Percentiles rank a stretch among this genome's conserved stretches.
Evolutionary conservation across 2,113 vertebrate species (phyloP).

Genomic region (Orthonyx spaldingii): DNA sequence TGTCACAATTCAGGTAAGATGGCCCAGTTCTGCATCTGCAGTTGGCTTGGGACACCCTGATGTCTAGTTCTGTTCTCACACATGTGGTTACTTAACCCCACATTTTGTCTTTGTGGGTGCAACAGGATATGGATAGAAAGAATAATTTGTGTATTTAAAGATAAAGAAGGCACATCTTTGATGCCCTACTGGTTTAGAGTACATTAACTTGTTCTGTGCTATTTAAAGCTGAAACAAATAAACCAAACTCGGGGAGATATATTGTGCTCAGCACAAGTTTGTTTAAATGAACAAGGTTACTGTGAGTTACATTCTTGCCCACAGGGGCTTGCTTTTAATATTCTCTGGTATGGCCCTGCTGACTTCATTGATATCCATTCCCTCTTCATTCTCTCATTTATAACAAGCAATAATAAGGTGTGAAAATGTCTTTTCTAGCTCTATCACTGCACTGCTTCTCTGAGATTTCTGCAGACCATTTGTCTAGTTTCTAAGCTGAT

Average conservation of each 20-base stretch:
- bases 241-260: neutral
- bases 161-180: neutral
- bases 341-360: neutral
- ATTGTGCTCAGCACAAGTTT: neutral
- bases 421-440: neutral
- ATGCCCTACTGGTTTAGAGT: neutral
- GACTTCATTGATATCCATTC: neutral
- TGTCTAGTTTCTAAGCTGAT: neutral
- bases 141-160: neutral
- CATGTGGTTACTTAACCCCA: neutral
- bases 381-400: neutral
- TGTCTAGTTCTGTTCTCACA: neutral
- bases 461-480: neutral
- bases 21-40: neutral
- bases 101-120: neutral
- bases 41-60: neutral
- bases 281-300: neutral
- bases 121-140: neutral
- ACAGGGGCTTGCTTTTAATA: neutral
- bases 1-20: conserved; percentile 88
- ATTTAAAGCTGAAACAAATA: neutral
- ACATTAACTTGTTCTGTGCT: neutral
- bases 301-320: neutral
- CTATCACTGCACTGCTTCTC: neutral
- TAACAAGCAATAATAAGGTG: neutral